Conservation (phyloP, 1,140 invertebrate species). For the Lordiphosa collinella region DNA sequence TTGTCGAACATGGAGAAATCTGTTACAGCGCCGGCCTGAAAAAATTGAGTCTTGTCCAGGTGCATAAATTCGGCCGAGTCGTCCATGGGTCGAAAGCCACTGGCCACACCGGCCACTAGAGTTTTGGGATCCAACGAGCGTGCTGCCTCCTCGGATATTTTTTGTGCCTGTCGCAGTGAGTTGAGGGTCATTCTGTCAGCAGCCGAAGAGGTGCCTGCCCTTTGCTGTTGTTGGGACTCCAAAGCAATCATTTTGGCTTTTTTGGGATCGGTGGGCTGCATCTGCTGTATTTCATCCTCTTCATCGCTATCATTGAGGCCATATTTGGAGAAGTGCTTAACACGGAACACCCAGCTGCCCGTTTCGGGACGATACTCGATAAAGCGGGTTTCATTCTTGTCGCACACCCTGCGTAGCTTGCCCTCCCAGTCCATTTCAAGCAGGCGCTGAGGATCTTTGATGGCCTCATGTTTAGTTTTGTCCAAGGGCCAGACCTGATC, state of each 20-base stretch:
- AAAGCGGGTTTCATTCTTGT: conserved; percentile 93
- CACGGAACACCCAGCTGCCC: conserved; percentile 97
- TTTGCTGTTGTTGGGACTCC: conserved; percentile 23
- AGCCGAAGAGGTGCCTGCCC: neutral
- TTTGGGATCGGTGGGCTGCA: conserved; percentile 76
- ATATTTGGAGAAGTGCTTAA: conserved; percentile 98
- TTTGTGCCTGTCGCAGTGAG: conserved; percentile 56
- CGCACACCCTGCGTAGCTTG: conserved; percentile 90
- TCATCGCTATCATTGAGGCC: conserved; percentile 92
- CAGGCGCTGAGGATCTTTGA: conserved; percentile 90
- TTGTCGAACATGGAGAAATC: conserved; percentile 66
- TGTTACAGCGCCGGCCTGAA: conserved; percentile 47
- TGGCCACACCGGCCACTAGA: conserved; percentile 26
- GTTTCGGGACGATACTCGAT: conserved; percentile 97
- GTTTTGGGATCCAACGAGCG: conserved; percentile 56
- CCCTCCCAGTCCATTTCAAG: conserved; percentile 92
- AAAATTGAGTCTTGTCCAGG: conserved; percentile 73
- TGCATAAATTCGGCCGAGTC: conserved; percentile 60
- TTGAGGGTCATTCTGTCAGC: conserved; percentile 53
- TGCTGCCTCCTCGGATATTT: conserved; percentile 55
- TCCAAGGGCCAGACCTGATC: conserved; percentile 97
- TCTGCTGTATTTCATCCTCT: conserved; percentile 81
- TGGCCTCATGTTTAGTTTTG: conserved; percentile 88
- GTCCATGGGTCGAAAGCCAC: conserved; percentile 57
- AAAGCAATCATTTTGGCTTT: conserved; percentile 58